phyloP scores from a whole-genome alignment of 2,113 vertebrate species.

The Microcebus lehilahytsara region DNA sequence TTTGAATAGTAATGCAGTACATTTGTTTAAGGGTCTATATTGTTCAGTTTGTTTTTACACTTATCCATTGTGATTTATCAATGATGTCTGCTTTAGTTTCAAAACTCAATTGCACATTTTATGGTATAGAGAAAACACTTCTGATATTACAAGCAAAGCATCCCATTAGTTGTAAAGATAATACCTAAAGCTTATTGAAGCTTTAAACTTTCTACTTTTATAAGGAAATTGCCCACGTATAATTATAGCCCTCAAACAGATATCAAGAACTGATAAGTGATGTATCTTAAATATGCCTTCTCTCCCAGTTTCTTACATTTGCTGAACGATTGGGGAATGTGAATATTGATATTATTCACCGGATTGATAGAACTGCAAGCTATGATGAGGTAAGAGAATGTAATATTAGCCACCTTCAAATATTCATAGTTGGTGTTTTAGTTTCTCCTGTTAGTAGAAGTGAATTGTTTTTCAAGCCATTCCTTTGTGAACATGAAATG shows the following conservation, averaged over 20 bases:
- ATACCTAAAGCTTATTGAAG: neutral
- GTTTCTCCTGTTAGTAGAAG: neutral
- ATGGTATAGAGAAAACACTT: neutral
- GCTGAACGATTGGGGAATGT: conserved; percentile 95
- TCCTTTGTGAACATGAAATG: neutral
- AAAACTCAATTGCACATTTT: neutral
- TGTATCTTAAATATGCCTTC: neutral
- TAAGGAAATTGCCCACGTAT: neutral
- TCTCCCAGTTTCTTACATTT: conserved; percentile 95
- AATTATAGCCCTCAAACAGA: neutral
- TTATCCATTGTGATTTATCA: neutral
- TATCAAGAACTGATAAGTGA: neutral
- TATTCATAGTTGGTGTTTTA: neutral
- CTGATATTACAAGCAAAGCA: neutral
- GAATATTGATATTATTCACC: conserved; percentile 97
- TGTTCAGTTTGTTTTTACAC: neutral
- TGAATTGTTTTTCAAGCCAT: neutral
- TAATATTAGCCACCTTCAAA: neutral
- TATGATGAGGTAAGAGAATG: conserved; percentile 91
- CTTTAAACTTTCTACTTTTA: neutral
- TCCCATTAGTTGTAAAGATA: neutral
- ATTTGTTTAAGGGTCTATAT: neutral
- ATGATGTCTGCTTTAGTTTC: neutral
- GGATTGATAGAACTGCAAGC: conserved; percentile 94
- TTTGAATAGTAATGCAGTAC: neutral